Evolutionary conservation across 2,888 invertebrate genomes (phyloP).

Genomic region (Sinodicranocentrus sp.): DNA sequence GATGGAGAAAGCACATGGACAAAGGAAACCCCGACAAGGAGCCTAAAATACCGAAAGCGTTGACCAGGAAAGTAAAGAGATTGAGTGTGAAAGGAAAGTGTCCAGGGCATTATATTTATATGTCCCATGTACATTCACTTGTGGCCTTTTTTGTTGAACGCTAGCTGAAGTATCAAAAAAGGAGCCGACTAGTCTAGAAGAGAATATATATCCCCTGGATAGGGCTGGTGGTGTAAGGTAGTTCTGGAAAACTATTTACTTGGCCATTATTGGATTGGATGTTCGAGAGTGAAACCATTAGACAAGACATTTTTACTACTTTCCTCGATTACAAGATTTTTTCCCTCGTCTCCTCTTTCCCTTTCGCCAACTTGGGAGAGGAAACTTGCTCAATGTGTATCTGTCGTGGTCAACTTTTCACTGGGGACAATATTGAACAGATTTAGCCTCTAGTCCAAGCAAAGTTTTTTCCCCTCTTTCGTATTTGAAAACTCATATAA

Average conservation of each 20-base stretch:
- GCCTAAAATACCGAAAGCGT: too few relatives aligned
- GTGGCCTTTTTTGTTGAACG: constrained; percentile 20
- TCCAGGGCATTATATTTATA: not conserved
- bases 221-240: too few relatives aligned
- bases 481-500: constrained; percentile 8
- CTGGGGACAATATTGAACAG: constrained; percentile 47
- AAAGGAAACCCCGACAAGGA: too few relatives aligned
- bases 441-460: constrained; percentile 43
- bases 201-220: too few relatives aligned
- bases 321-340: constrained; percentile 50
- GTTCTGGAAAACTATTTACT: constrained; percentile 54
- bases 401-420: constrained; percentile 42
- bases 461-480: too few relatives aligned
- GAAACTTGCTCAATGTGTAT: not conserved
- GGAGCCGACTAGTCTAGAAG: not conserved
- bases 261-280: constrained; percentile 61
- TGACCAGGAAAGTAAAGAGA: constrained; percentile 36
- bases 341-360: constrained; percentile 22
- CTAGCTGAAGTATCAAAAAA: constrained; percentile 19
- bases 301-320: constrained; percentile 64
- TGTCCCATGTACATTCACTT: not conserved
- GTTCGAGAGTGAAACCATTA: constrained; percentile 60
- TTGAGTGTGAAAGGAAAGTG: constrained; percentile 48
- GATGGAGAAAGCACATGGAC: too few relatives aligned
- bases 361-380: too few relatives aligned